Conservation (phyloP, 1,140 invertebrate species). For the Diorhabda elongata region DNA sequence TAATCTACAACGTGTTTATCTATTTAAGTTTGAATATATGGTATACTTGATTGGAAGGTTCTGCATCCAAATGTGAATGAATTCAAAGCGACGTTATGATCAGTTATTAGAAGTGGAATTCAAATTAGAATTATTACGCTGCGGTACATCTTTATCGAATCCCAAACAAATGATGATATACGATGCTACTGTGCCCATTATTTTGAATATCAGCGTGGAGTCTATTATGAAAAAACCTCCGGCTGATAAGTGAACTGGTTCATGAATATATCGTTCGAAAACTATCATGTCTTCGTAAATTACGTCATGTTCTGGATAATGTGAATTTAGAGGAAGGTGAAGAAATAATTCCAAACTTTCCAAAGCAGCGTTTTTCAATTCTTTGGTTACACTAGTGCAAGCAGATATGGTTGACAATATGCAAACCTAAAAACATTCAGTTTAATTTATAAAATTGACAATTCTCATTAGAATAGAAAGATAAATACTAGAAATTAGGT, state of each 20-base stretch:
- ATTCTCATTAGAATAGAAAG: no score
- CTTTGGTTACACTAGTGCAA: neutral
- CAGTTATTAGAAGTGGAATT: no score
- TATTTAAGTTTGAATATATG: no score
- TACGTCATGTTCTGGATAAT: neutral
- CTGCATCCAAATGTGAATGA: no score
- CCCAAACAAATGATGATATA: neutral
- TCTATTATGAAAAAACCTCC: neutral
- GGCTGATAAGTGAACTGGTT: neutral
- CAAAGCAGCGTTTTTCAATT: neutral
- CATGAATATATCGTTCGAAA: neutral
- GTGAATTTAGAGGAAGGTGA: neutral
- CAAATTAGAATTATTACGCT: neutral
- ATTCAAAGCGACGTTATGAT: no score
- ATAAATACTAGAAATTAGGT: no score
- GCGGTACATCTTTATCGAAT: neutral
- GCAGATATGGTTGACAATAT: neutral
- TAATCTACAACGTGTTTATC: no score
- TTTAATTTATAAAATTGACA: no score
- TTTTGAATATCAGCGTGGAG: neutral
- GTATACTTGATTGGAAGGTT: no score
- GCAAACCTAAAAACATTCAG: neutral
- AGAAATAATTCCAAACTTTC: constrained; percentile 1
- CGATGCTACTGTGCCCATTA: neutral
- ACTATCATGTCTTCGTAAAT: neutral